Evolutionary conservation across 2,888 invertebrate genomes (phyloP).

Genomic region (Cantharis rufa): DNA sequence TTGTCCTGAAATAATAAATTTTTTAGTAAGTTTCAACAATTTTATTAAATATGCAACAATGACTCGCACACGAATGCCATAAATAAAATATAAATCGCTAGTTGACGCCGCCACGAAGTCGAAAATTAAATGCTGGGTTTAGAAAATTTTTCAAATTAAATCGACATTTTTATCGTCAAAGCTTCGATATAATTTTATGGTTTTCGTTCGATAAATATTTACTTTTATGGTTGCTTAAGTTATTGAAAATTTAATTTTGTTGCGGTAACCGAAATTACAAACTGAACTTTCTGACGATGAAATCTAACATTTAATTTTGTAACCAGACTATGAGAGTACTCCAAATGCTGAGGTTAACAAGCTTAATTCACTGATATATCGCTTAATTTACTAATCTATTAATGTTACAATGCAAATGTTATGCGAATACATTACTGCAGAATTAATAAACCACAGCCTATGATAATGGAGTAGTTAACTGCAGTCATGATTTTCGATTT

Average conservation of each 20-base stretch:
- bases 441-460: too few relatives aligned
- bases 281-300: too few relatives aligned
- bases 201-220: background rate
- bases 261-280: background rate
- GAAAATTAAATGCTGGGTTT: background rate
- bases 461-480: background rate
- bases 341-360: background rate
- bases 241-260: background rate
- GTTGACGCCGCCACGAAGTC: background rate
- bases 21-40: background rate
- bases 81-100: background rate
- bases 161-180: background rate
- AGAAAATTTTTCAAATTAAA: background rate
- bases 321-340: background rate
- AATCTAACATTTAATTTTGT: too few relatives aligned
- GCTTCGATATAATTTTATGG: background rate
- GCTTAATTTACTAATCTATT: background rate
- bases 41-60: background rate
- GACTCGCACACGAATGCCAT: background rate
- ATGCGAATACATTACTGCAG: background rate
- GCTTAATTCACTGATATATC: background rate
- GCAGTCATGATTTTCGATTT: background rate
- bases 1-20: slow-evolving; percentile 66
- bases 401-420: background rate
- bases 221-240: background rate